Evolutionary conservation across 2,888 invertebrate species (phyloP).

Genomic region (Pelosia muscerda): DNA sequence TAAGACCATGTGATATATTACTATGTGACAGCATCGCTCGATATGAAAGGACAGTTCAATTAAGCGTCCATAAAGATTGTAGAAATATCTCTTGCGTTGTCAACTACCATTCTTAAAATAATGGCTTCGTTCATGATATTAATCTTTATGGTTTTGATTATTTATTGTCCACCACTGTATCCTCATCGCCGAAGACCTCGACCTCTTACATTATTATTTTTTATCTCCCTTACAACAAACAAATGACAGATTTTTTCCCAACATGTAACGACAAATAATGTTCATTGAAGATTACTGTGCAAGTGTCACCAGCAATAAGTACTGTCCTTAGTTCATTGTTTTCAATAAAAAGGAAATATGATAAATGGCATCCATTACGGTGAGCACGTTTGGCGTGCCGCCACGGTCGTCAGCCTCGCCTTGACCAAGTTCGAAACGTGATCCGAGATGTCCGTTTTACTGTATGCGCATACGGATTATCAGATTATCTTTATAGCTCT

Average conservation of each 20-base stretch:
- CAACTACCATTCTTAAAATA: conserved; percentile 42
- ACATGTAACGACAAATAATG: conserved; percentile 44
- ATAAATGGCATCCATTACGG: conserved; percentile 73
- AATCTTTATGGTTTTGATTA: conserved; percentile 48
- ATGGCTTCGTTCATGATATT: conserved; percentile 42
- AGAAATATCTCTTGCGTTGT: conserved; percentile 27
- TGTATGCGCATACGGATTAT: conserved; percentile 70
- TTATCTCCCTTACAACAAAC: conserved; percentile 45
- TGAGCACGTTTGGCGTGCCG: conserved; percentile 74
- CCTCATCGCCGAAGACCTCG: conserved; percentile 48
- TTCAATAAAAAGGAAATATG: conserved; percentile 71
- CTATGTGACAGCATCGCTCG: conserved; percentile 11
- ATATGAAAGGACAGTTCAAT: conserved; percentile 29
- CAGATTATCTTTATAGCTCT: conserved; percentile 56
- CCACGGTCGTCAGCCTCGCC: conserved; percentile 81
- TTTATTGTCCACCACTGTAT: conserved; percentile 47
- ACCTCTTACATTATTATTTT: conserved; percentile 48
- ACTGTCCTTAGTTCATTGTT: conserved; percentile 62
- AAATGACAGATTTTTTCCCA: conserved; percentile 43
- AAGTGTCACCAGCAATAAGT: conserved; percentile 49
- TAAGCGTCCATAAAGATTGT: conserved; percentile 23
- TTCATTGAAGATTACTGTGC: conserved; percentile 50
- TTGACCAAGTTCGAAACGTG: conserved; percentile 80
- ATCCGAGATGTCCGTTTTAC: conserved; percentile 68
- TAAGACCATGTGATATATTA: conserved; percentile 8